Evolutionary conservation across 2,888 invertebrate genomes (phyloP).

Genomic region (Tanaodytes sp.): DNA sequence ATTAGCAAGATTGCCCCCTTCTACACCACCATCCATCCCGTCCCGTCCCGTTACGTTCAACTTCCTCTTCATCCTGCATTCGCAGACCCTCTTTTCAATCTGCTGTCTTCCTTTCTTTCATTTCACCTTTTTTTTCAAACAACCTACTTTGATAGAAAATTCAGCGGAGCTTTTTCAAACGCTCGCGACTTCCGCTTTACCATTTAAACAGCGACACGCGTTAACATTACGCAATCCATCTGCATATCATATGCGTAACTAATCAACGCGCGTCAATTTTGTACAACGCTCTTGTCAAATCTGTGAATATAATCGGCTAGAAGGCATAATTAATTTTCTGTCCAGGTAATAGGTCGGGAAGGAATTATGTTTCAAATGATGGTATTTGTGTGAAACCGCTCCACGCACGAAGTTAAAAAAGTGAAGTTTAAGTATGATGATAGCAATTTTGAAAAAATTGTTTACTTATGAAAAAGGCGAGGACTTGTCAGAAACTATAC

Average conservation of each 20-base stretch:
- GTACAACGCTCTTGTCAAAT: no score
- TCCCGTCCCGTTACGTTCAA: conserved; percentile 30
- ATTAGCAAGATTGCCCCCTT: conserved; percentile 69
- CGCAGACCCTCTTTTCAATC: conserved; percentile 53
- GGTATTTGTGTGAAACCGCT: no score
- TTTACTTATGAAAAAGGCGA: no score
- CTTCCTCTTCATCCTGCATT: conserved; percentile 49
- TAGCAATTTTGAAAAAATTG: no score
- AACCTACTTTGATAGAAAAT: conserved; percentile 51
- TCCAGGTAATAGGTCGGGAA: no score
- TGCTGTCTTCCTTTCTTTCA: conserved; percentile 49
- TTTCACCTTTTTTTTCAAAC: conserved; percentile 46
- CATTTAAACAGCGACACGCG: conserved; percentile 29
- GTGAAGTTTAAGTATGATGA: no score
- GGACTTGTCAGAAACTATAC: no score
- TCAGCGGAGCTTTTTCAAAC: conserved; percentile 36
- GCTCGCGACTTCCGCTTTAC: conserved; percentile 28
- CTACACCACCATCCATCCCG: conserved; percentile 45
- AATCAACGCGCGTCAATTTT: not conserved
- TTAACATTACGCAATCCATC: conserved; percentile 16
- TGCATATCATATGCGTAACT: conserved; percentile 12
- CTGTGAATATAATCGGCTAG: no score
- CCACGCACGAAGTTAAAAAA: no score
- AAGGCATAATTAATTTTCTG: no score
- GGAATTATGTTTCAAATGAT: no score